Evolutionary conservation across 2,888 invertebrate species (phyloP), one percentile per base, ranked within the genome.

Genomic region (Ferdinandea cuprea): DNA sequence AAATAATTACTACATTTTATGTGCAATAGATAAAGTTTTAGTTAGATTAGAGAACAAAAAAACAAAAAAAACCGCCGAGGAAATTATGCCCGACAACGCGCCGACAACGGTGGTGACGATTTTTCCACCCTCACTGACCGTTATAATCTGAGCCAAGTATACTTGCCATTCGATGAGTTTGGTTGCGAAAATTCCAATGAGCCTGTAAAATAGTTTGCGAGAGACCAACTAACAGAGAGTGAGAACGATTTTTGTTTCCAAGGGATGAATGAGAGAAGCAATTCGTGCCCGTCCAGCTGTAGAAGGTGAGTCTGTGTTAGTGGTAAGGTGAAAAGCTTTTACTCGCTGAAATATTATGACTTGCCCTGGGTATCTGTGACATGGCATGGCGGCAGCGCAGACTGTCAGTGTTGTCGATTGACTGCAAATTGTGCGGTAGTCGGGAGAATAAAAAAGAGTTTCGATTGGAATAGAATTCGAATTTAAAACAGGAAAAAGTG

Each of bases 61-160:
- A 42, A 17, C n/a, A 35, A 7, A 40, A 40, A 52, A 28, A 44
- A 66, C 72, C 81, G 71, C 40, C 63, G 65, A 59, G 50, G 25
- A 52, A 48, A 79, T 46, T 21, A 30, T 68, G 25, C 13, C 69
- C 80, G 80, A 80, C 66, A 50, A 81, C 68, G 56, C 69, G 48
- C 68, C 76, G 56, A 71, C 65, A 72, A 65, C 78, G 72, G 78
- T 78, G 71, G 66, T 78, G 83, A 83, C 65, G 83, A 78, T 52
- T 71, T 84, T 72, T 79, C 79, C 85, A 84, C 85, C 85, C 85
- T 84, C 85, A 80, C 85, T 72, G 84, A 77, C 85, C 69, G 79
- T 79, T 79, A 65, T 74, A 66, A 52, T 84, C 85, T 85, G 76
- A 84, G 48, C 32, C 68, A 42, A 52, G 44, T 56, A 28, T 56